Base-by-base conservation (phyloP, 2,888 invertebrate species). In the Idaea dimidiata region DNA sequence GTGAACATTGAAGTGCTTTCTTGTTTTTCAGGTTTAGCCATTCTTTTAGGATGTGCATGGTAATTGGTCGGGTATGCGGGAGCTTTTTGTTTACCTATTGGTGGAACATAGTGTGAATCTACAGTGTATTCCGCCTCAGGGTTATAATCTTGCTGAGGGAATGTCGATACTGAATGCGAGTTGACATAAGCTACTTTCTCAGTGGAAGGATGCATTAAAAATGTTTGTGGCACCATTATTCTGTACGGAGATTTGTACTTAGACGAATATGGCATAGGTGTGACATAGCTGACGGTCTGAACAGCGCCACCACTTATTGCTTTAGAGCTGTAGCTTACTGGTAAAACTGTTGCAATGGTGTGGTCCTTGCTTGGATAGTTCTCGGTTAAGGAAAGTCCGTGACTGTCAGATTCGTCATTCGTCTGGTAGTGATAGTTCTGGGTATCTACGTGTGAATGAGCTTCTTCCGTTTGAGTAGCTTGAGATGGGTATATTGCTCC, bases 331-430 rank as follows among this genome's bases (percentile, higher is more conserved):
- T 89, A 87, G 62, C 83, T 83, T 16, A 82, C 75, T 2, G 92
- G 91, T 58, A 88, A 78, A 54, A 94, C 93, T 58, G 94, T 89
- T 0, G 94, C 94, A 71, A 91, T 87, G 0, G 94, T 94, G 66
- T 94, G 94, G 58, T 91, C 90, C 66, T 93, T 89, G 69, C 91
- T 93, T 0, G 94, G 94, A 74, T 94, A 94, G 71, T 94, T 94
- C 77, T 94, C 94, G 17, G 91, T 86, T 1, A 94, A 87, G 0
- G 88, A 75, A 24, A 93, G 72, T 16, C 81, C 79, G 55, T 84
- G 75, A 59, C 72, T 78, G 31, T 79, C 75, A 32, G 80, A 77
- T 60, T 76, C 82, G n/a, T 74, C 71, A 33, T 69, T 73, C 71
- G 84, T 82, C 56, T 86, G 82, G 63, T 89, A 89, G 3, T 79